Conservation (phyloP, 2,888 invertebrate genomes). For the Philaethria dido region DNA sequence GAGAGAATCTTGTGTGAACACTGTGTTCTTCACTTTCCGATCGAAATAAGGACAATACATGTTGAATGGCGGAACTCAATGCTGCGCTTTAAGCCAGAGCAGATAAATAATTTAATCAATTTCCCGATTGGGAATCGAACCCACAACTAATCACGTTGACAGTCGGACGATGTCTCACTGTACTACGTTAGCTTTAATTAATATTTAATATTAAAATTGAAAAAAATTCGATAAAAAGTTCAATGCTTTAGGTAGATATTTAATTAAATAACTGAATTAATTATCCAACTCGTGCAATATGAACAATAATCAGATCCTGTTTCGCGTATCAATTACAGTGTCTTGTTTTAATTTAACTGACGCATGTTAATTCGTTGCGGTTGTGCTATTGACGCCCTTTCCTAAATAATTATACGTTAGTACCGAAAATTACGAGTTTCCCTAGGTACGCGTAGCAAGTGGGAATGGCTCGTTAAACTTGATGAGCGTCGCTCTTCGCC, state of each 20-base stretch:
- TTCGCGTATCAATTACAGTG: conserved; percentile 24
- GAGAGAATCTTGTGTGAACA: no score
- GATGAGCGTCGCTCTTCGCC: conserved; percentile 65
- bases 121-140: no score
- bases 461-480: conserved; percentile 82
- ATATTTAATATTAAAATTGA: not conserved
- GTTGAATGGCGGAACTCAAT: no score
- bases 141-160: no score
- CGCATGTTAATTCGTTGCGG: conserved; percentile 68
- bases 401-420: conserved; percentile 80
- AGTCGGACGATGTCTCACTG: no score
- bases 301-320: conserved; percentile 13
- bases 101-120: no score
- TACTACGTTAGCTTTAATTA: not conserved
- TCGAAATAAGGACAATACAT: no score
- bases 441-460: conserved; percentile 54
- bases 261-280: conserved; percentile 5
- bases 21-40: no score
- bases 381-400: conserved; percentile 74
- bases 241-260: not conserved
- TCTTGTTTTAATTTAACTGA: conserved; percentile 40
- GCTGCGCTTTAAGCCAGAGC: no score
- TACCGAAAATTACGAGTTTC: conserved; percentile 77
- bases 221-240: not conserved
- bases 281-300: not conserved